Evolutionary conservation across 1,140 invertebrate species (phyloP).

Genomic region (Paraescarpia echinospica): DNA sequence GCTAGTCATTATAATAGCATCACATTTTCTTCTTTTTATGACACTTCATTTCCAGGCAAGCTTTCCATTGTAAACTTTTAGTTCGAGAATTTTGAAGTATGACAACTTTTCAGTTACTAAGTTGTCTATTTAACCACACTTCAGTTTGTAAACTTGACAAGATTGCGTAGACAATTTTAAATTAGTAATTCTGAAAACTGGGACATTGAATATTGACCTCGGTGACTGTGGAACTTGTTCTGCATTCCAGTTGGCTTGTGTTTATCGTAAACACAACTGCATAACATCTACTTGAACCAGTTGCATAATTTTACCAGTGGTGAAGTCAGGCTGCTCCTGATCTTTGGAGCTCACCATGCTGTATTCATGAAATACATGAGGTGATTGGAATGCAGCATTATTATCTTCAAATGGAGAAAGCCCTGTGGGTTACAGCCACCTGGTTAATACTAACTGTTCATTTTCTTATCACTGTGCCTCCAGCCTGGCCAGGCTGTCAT

Average conservation of each 20-base stretch:
- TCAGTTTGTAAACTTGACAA: background rate
- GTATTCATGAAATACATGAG: no score
- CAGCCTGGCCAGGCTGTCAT: background rate
- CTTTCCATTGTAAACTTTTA: background rate
- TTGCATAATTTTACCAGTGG: no score
- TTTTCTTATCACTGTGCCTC: background rate
- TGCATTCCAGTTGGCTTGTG: no score
- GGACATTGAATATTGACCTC: background rate
- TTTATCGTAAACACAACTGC: no score
- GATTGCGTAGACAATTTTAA: background rate
- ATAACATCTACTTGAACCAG: no score
- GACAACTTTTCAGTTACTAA: background rate
- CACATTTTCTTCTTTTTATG: background rate
- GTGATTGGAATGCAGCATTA: no score
- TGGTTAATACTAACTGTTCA: background rate
- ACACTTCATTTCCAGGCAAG: background rate
- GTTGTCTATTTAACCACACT: background rate
- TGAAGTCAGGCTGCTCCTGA: no score
- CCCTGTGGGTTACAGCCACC: background rate
- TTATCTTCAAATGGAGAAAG: background rate
- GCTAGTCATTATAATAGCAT: background rate
- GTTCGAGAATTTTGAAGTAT: background rate
- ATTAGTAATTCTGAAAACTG: background rate
- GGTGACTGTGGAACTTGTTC: background rate
- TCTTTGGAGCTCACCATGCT: no score